Conservation (phyloP, 2,113 vertebrate genomes). For the Condylura cristata region DNA sequence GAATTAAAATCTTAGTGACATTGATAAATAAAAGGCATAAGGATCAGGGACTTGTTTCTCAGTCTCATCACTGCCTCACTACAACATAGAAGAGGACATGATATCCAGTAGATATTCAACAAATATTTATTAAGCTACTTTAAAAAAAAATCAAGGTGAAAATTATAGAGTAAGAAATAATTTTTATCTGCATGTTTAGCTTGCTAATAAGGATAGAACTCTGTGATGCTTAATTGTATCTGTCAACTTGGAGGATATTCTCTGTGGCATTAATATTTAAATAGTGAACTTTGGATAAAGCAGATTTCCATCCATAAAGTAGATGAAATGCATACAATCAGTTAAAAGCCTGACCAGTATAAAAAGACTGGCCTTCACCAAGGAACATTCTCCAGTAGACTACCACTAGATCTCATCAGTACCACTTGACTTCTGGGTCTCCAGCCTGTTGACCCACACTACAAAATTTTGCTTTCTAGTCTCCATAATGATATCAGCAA, state of each 20-base stretch:
- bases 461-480: not conserved
- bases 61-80: not conserved
- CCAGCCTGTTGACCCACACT: too few species aligned
- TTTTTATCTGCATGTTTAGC: not conserved
- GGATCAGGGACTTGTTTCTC: not conserved
- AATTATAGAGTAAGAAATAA: not conserved
- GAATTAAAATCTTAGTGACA: not conserved
- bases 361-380: not conserved
- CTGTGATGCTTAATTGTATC: not conserved
- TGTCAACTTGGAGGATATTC: not conserved
- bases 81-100: not conserved
- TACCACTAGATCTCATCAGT: not conserved
- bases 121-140: not conserved
- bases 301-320: not conserved
- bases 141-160: not conserved
- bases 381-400: not conserved
- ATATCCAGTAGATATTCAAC: not conserved
- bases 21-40: not conserved
- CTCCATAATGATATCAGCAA: not conserved
- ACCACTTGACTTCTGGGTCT: too few species aligned
- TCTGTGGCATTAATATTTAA: not conserved
- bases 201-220: not conserved
- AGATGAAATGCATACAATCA: not conserved
- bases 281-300: not conserved
- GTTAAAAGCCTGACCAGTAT: not conserved